Percentiles rank a stretch among this genome's conserved stretches.
Conservation (phyloP, 2,888 invertebrate species). For the Aleiodes alternator region DNA sequence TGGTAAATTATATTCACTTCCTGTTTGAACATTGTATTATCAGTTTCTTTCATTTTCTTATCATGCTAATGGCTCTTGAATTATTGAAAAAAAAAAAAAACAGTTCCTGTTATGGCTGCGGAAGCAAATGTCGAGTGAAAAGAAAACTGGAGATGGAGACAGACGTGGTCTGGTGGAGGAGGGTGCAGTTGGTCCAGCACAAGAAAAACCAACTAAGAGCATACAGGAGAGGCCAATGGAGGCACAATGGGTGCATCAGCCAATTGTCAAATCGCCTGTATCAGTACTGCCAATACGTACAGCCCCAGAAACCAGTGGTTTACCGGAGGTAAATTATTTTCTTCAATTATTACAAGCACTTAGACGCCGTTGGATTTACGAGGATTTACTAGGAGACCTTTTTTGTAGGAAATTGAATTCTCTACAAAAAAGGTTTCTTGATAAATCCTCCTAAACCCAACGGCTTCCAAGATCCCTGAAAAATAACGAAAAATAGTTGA, state of each 20-base stretch:
- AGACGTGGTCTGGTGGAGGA: slow-evolving; percentile 73
- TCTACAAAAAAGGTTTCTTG: too few species aligned
- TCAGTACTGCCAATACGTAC: slow-evolving; percentile 57
- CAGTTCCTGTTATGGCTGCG: slow-evolving; percentile 74
- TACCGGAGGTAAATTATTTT: slow-evolving; percentile 62
- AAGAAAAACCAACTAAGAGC: slow-evolving; percentile 64
- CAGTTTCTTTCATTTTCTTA: not conserved
- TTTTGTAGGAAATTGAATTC: too few species aligned
- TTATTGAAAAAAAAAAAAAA: too few species aligned
- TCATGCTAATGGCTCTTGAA: not conserved
- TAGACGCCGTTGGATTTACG: too few species aligned
- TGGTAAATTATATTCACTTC: slow-evolving; percentile 61
- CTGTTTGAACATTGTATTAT: not conserved
- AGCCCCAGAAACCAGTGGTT: slow-evolving; percentile 54
- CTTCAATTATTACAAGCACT: not conserved
- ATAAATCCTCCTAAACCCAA: too few species aligned
- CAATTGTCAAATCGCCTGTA: slow-evolving; percentile 58
- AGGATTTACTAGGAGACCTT: too few species aligned
- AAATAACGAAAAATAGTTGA: too few species aligned
- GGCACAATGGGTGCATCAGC: slow-evolving; percentile 70
- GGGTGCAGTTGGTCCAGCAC: slow-evolving; percentile 63
- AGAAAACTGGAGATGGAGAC: slow-evolving; percentile 71
- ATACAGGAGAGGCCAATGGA: slow-evolving; percentile 64
- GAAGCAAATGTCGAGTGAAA: slow-evolving; percentile 76
- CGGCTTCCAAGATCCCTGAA: too few species aligned